These are phyloP conservation scores for Thaumetopoea pityocampa DNA, from an alignment of 1,140 invertebrate genomes.

Conservation along the genomic window DNA sequence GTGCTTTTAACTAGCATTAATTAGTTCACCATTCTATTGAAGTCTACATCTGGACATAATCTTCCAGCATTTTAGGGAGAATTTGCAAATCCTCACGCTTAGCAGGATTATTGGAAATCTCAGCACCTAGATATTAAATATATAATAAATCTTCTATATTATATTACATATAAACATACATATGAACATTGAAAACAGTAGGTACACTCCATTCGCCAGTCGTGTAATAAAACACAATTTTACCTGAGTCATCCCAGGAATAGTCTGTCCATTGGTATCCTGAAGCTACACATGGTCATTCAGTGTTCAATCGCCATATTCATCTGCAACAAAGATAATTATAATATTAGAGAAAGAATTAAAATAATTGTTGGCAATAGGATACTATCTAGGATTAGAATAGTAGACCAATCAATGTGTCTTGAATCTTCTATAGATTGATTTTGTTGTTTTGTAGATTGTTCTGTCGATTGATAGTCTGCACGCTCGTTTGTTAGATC, in stretches of 20 bases:
- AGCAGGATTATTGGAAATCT: neutral
- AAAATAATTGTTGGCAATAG: neutral
- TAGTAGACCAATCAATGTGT: neutral
- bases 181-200: neutral
- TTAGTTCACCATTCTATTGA: too few species aligned
- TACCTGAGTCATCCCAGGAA: conserved; percentile 44
- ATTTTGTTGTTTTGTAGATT: too few species aligned
- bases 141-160: neutral
- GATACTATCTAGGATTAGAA: neutral
- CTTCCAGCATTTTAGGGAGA: neutral
- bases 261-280: conserved; percentile 9
- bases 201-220: too few species aligned
- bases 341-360: neutral
- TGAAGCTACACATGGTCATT: conserved; percentile 32
- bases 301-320: conserved; percentile 20
- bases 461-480: too few species aligned
- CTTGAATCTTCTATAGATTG: neutral
- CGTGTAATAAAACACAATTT: conserved; percentile 8
- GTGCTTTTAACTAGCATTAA: too few species aligned
- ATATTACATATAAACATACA: too few species aligned
- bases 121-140: neutral
- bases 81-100: neutral
- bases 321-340: conserved; percentile 40
- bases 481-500: too few species aligned
- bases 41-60: too few species aligned